A percentile compares a stretch with the other conserved stretches of the same genome.
These are phyloP conservation scores for Cryptoblepharus egeriae DNA, from an alignment of 2,797 vertebrate genomes.

Conservation along the genomic window DNA sequence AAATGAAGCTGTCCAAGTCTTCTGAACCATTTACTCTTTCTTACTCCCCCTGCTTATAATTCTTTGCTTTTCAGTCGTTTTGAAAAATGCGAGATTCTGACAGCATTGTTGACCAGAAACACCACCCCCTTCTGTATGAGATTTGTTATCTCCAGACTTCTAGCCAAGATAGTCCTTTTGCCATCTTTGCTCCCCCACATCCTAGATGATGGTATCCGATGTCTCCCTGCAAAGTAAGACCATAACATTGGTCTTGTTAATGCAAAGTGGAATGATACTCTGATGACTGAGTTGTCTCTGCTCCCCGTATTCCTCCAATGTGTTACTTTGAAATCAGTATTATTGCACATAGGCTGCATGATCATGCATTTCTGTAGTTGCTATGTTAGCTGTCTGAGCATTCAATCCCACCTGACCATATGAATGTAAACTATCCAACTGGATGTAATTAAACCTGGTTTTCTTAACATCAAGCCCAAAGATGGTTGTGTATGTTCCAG, in stretches of 20 bases:
- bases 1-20: background rate
- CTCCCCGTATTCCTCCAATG: too few species aligned
- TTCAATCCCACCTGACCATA: too few species aligned
- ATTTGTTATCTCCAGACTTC: background rate
- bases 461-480: too few species aligned
- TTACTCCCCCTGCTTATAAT: background rate
- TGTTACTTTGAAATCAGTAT: too few species aligned
- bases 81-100: background rate
- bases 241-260: background rate
- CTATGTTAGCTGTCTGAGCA: too few species aligned
- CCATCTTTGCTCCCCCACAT: background rate
- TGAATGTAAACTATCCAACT: too few species aligned
- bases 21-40: background rate
- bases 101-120: background rate
- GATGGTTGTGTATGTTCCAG: too few species aligned
- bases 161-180: background rate
- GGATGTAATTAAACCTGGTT: too few species aligned
- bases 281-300: too few species aligned
- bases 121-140: background rate
- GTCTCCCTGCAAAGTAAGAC: background rate
- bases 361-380: too few species aligned
- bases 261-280: background rate
- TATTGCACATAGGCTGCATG: too few species aligned
- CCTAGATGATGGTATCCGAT: background rate
- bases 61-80: background rate